Evolutionary conservation across 2,113 vertebrate species (phyloP).

Genomic region (Mastomys natalensis): DNA sequence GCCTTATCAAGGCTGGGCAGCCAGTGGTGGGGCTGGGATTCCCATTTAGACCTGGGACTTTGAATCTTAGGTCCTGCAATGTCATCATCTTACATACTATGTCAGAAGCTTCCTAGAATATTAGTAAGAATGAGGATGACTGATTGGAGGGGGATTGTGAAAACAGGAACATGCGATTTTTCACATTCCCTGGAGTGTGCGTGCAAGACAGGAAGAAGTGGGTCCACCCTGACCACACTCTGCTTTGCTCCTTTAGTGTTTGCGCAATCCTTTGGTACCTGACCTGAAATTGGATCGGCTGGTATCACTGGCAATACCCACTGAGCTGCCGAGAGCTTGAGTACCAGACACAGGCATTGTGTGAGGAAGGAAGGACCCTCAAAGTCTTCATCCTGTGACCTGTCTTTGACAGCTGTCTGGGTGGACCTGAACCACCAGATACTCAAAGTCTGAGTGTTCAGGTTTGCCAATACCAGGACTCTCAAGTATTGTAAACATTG

Average conservation of each 20-base stretch:
- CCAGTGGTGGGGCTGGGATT: background rate
- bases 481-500: background rate
- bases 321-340: background rate
- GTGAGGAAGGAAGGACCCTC: background rate
- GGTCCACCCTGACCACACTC: rapidly evolving
- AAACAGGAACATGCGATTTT: background rate
- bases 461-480: background rate
- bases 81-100: background rate
- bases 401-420: background rate
- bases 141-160: background rate
- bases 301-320: rapidly evolving
- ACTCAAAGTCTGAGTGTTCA: background rate
- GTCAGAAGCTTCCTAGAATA: background rate
- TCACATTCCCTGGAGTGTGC: background rate
- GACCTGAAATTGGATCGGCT: rapidly evolving
- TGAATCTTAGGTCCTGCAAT: background rate
- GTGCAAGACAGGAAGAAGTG: no score
- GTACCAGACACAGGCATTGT: background rate
- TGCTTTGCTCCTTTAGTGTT: rapidly evolving
- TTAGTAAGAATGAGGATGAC: background rate
- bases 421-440: background rate
- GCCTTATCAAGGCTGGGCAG: background rate
- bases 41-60: background rate
- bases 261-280: background rate
- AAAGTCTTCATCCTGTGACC: background rate